phyloP scores from a whole-genome alignment of 2,113 vertebrate genomes.

The Verasper variegatus region DNA sequence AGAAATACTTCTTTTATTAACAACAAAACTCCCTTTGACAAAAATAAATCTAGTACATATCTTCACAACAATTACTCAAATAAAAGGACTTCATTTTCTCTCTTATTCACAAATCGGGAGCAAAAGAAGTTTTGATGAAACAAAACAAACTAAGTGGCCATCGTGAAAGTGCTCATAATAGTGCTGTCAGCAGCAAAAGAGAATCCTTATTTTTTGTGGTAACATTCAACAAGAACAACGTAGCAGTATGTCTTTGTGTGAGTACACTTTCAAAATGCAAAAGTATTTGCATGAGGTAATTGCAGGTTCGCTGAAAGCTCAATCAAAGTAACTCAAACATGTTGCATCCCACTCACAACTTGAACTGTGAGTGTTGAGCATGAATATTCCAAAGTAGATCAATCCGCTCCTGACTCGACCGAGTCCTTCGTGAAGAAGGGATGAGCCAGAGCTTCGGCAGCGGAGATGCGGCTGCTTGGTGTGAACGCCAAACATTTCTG shows the following conservation, averaged over 20 bases:
- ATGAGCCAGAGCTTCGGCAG: conserved; percentile 77
- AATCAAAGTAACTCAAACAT: not conserved
- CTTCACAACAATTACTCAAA: conserved; percentile 19
- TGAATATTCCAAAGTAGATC: not conserved
- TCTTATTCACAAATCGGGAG: not conserved
- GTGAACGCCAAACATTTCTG: conserved; percentile 81
- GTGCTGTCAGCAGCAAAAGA: conserved; percentile 15
- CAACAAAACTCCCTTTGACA: conserved; percentile 27
- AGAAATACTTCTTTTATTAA: conserved; percentile 45
- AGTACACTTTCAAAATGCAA: not conserved
- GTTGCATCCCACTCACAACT: not conserved
- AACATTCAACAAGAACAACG: conserved; percentile 20
- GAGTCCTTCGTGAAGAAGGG: conserved; percentile 72
- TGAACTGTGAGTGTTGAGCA: not conserved
- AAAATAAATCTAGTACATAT: conserved; percentile 23
- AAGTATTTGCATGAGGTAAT: not conserved
- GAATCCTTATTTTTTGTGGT: not conserved
- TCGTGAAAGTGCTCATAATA: conserved; percentile 31
- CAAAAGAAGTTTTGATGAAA: conserved; percentile 8
- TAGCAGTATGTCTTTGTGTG: too few species aligned
- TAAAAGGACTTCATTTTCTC: conserved; percentile 3
- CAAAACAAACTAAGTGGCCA: conserved; percentile 16
- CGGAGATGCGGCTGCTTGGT: conserved; percentile 76
- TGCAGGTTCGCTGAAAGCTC: not conserved
- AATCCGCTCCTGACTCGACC: not conserved